phyloP scores from a whole-genome alignment of 2,888 invertebrate species.

The Anoncus sp. region DNA sequence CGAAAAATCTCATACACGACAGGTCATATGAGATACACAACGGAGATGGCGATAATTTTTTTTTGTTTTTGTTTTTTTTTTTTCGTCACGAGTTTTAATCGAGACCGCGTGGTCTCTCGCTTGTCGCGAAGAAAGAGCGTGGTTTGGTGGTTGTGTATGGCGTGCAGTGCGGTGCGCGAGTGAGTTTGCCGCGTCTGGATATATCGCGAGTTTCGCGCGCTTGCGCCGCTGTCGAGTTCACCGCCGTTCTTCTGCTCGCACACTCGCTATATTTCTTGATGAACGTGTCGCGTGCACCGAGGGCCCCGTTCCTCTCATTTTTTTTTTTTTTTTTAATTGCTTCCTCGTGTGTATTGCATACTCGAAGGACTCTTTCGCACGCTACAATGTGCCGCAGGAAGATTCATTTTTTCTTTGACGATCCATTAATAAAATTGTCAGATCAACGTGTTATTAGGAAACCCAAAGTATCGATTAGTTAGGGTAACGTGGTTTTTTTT shows the following conservation, averaged over 20 bases:
- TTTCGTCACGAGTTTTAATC: constrained; percentile 43
- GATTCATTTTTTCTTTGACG: neutral
- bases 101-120: constrained; percentile 77
- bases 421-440: neutral
- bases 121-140: constrained; percentile 75
- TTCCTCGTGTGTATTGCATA: constrained; percentile 1
- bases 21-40: constrained; percentile 4
- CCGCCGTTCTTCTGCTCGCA: constrained; percentile 50
- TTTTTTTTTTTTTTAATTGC: constrained; percentile 40
- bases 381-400: neutral
- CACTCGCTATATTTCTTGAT: constrained; percentile 41
- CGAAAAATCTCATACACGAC: constrained; percentile 20
- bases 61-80: too few species aligned
- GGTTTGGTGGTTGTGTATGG: constrained; percentile 80
- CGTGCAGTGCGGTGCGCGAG: constrained; percentile 83
- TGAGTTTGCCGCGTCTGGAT: constrained; percentile 81
- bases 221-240: constrained; percentile 74
- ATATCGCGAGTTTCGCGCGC: constrained; percentile 80
- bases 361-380: neutral
- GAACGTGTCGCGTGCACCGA: constrained; percentile 67
- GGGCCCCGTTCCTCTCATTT: constrained; percentile 69
- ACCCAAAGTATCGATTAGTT: neutral
- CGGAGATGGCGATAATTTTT: constrained; percentile 22
- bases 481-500: neutral
- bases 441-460: too few species aligned